Percentiles rank a stretch among this genome's conserved stretches.
Conservation (phyloP, 1,140 invertebrate genomes). For the Aradophagus sp. region DNA sequence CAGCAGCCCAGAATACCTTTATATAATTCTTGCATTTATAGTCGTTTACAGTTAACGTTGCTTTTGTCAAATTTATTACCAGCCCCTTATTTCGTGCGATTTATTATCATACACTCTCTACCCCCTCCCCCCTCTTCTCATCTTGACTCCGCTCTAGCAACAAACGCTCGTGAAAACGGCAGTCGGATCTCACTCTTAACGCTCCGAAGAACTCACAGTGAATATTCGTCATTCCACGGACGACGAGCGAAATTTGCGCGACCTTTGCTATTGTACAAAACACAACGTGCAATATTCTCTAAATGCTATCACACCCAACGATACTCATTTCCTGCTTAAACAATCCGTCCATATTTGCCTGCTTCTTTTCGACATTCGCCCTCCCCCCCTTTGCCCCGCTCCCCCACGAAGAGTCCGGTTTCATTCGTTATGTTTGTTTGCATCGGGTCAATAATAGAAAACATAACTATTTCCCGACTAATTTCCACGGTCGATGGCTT, state of each 20-base stretch:
- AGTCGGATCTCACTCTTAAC: slow-evolving; percentile 59
- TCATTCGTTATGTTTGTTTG: too few relatives aligned
- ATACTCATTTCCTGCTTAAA: slow-evolving; percentile 54
- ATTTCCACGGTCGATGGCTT: too few relatives aligned
- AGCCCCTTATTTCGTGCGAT: slow-evolving; percentile 53
- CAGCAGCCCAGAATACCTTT: too few relatives aligned
- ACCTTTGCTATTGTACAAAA: slow-evolving; percentile 49
- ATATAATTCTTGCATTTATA: slow-evolving; percentile 54
- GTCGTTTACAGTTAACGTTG: slow-evolving; percentile 52
- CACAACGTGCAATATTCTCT: slow-evolving; percentile 50
- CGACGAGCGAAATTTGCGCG: slow-evolving; percentile 51
- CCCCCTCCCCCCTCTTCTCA: slow-evolving; percentile 52
- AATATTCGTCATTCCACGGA: slow-evolving; percentile 55
- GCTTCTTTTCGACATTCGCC: slow-evolving; percentile 14
- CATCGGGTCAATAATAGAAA: too few relatives aligned
- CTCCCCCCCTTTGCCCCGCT: too few relatives aligned
- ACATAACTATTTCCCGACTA: too few relatives aligned
- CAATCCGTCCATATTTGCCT: slow-evolving; percentile 34
- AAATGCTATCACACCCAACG: slow-evolving; percentile 45
- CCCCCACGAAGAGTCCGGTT: too few relatives aligned
- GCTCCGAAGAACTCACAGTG: slow-evolving; percentile 56
- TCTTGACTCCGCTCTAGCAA: slow-evolving; percentile 54
- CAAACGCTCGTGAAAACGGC: slow-evolving; percentile 59
- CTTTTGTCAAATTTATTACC: slow-evolving; percentile 58
- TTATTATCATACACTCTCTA: slow-evolving; percentile 56